Evolutionary conservation across 2,113 vertebrate species (phyloP).

Genomic region (Neogale vison): DNA sequence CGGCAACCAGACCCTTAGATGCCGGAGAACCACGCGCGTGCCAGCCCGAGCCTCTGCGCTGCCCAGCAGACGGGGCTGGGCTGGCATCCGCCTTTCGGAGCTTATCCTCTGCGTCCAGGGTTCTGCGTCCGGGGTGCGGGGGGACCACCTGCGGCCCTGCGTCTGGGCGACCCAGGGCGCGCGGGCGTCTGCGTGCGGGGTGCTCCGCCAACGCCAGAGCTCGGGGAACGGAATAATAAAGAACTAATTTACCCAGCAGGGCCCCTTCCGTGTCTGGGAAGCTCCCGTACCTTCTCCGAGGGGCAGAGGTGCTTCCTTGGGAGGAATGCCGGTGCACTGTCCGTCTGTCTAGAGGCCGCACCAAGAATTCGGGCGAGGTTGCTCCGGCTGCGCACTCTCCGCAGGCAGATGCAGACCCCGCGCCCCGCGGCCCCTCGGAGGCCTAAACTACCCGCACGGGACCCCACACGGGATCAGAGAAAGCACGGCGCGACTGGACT

Average conservation of each 20-base stretch:
- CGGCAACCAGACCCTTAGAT: not conserved
- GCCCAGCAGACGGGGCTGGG: constrained; percentile 4
- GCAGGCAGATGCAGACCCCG: not conserved
- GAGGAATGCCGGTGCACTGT: not conserved
- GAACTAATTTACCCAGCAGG: not conserved
- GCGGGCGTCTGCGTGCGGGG: not conserved
- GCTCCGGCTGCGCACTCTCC: not conserved
- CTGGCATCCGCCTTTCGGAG: not conserved
- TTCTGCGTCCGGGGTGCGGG: fast-evolving
- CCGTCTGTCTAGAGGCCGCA: not conserved
- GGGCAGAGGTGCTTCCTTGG: not conserved
- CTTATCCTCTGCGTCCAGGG: fast-evolving
- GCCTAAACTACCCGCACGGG: not conserved
- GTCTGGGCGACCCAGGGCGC: fast-evolving
- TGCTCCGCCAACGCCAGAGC: not conserved
- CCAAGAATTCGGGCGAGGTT: not conserved
- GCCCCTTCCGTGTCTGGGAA: not conserved
- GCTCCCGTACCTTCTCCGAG: not conserved
- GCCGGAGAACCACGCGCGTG: not conserved
- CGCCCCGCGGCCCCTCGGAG: not conserved
- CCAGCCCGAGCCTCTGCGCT: constrained; percentile 35
- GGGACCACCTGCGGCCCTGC: not conserved
- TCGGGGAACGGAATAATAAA: not conserved
- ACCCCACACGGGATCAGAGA: not conserved
- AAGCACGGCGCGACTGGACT: fast-evolving